phyloP scores from a whole-genome alignment of 2,797 vertebrate species.

The Orestias chungarensis region DNA sequence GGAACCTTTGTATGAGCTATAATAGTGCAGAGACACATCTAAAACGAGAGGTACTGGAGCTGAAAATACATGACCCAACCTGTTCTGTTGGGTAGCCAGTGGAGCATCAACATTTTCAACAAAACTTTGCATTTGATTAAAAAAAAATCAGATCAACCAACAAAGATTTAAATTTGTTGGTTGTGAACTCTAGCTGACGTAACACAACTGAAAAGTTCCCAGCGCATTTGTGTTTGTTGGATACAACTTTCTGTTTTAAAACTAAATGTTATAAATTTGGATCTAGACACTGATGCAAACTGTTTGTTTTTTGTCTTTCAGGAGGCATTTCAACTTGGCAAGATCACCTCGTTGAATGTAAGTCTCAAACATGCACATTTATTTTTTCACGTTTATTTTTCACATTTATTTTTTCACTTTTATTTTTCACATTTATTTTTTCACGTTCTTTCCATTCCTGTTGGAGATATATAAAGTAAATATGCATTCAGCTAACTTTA shows the following conservation, averaged over 20 bases:
- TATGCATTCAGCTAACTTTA: not conserved
- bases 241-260: conserved; percentile 35
- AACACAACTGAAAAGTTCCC: conserved; percentile 42
- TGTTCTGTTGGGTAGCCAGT: conserved; percentile 49
- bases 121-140: conserved; percentile 47
- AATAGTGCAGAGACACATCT: too few relatives aligned
- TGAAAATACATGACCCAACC: too few relatives aligned
- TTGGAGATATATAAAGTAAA: not conserved
- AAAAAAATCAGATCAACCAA: too few relatives aligned
- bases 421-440: not conserved
- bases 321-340: conserved; percentile 77
- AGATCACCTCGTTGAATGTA: conserved; percentile 78
- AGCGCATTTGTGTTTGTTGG: conserved; percentile 34
- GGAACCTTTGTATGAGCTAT: too few relatives aligned
- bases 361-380: conserved; percentile 48
- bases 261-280: conserved; percentile 38
- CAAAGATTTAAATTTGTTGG: too few relatives aligned
- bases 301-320: conserved; percentile 62
- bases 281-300: conserved; percentile 42
- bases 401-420: not conserved
- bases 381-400: conserved; percentile 15
- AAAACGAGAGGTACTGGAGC: too few relatives aligned
- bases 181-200: conserved; percentile 57
- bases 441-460: not conserved
- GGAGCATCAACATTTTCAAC: conserved; percentile 47